A percentile compares a stretch with the other conserved stretches of the same genome.
These are phyloP conservation scores for Hirtodrosophila alboralis DNA, from an alignment of 2,888 invertebrate genomes.

Conservation along the genomic window DNA sequence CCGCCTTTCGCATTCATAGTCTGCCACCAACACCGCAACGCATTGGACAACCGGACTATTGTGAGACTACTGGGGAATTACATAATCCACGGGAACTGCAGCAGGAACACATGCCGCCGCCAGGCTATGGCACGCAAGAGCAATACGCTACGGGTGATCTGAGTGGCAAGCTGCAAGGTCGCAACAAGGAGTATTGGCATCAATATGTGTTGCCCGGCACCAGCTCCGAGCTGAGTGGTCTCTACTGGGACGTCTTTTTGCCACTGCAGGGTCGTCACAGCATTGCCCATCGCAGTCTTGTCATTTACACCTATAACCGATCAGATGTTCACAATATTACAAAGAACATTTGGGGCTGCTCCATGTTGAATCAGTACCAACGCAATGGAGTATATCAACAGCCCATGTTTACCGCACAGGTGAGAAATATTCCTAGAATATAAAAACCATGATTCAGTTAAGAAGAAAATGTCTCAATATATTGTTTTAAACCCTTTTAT, in stretches of 20 bases:
- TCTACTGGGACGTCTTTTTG: slow-evolving; percentile 93
- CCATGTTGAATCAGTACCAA: slow-evolving; percentile 87
- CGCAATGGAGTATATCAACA: slow-evolving; percentile 88
- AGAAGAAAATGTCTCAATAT: no score
- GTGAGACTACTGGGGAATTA: slow-evolving; percentile 89
- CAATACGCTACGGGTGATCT: slow-evolving; percentile 95
- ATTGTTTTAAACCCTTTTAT: background rate
- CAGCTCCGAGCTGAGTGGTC: slow-evolving; percentile 89
- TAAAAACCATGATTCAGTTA: no score
- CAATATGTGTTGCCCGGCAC: slow-evolving; percentile 88
- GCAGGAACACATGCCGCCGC: slow-evolving; percentile 86
- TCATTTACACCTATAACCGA: slow-evolving; percentile 80
- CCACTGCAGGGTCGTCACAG: slow-evolving; percentile 92
- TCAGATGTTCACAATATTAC: slow-evolving; percentile 77
- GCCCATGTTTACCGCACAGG: slow-evolving; percentile 91
- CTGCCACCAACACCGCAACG: slow-evolving; percentile 87
- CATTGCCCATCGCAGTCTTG: slow-evolving; percentile 91
- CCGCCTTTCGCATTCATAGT: slow-evolving; percentile 89
- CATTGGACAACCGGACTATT: slow-evolving; percentile 85
- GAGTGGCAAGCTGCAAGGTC: slow-evolving; percentile 92
- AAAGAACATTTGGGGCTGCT: slow-evolving; percentile 85
- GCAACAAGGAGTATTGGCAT: slow-evolving; percentile 89
- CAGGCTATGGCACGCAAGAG: slow-evolving; percentile 91
- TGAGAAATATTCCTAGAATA: slow-evolving; percentile 66
- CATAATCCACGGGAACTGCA: slow-evolving; percentile 90